Conservation (phyloP, 1,140 invertebrate species). For the Heliconius nattereri region DNA sequence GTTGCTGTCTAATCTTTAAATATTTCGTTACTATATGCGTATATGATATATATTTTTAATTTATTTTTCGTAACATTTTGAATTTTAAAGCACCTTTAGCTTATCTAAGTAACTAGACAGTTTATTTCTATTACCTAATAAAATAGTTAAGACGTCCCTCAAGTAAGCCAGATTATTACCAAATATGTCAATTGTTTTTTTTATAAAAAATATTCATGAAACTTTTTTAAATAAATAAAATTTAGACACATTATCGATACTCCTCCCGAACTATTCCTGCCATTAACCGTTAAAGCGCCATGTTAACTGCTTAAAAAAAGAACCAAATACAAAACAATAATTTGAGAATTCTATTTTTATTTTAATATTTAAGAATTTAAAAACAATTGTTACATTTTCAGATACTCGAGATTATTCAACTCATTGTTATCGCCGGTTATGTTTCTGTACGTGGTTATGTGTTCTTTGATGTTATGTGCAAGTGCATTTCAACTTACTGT, state of each 20-base stretch:
- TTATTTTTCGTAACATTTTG: too few relatives aligned
- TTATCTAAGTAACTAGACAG: too few relatives aligned
- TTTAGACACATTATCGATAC: slow-evolving; percentile 26
- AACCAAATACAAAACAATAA: slow-evolving; percentile 15
- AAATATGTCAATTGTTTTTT: not conserved
- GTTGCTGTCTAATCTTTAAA: too few relatives aligned
- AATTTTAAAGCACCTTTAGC: too few relatives aligned
- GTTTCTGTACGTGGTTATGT: slow-evolving; percentile 69
- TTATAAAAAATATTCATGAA: not conserved
- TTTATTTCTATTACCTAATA: too few relatives aligned
- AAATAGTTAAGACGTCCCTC: too few relatives aligned
- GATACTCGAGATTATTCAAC: slow-evolving; percentile 66
- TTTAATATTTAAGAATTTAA: not conserved
- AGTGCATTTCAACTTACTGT: slow-evolving; percentile 71
- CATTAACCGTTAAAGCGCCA: slow-evolving; percentile 15
- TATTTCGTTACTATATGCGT: too few relatives aligned
- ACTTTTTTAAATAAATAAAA: not conserved
- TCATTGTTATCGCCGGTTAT: slow-evolving; percentile 70
- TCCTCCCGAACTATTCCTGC: slow-evolving; percentile 25
- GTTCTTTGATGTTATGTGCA: slow-evolving; percentile 66
- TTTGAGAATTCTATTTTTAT: not conserved
- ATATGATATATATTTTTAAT: too few relatives aligned
- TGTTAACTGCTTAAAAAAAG: not conserved
- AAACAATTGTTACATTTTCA: slow-evolving; percentile 45
- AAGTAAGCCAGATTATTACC: not conserved